A percentile compares a stretch with the other conserved stretches of the same genome.
Conservation (phyloP, 64 coral and sea anemone species). For the Actinia tenebrosa region DNA sequence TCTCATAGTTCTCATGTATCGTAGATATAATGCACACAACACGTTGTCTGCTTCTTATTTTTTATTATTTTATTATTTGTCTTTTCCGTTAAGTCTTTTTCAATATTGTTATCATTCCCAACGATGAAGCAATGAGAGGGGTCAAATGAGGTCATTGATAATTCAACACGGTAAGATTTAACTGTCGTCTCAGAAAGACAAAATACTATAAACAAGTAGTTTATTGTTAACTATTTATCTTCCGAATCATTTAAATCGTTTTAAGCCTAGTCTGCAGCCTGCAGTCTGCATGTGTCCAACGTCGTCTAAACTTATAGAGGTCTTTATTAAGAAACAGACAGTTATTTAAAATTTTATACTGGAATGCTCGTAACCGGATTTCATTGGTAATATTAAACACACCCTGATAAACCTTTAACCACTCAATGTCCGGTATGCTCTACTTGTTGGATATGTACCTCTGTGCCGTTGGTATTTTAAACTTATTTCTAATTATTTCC, state of each 20-base stretch:
- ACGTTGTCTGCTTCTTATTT: neutral
- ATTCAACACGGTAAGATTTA: neutral
- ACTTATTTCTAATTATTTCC: neutral
- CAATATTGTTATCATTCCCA: neutral
- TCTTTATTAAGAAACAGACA: neutral
- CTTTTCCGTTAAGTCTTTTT: neutral
- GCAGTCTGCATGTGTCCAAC: too few relatives aligned
- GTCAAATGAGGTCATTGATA: neutral
- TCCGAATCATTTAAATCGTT: too few relatives aligned
- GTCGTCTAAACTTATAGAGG: neutral
- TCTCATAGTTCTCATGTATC: neutral
- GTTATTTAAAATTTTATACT: slow-evolving; percentile 10
- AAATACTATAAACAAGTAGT: too few relatives aligned
- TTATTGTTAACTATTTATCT: too few relatives aligned
- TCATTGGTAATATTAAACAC: neutral
- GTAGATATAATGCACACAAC: neutral
- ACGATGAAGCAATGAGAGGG: neutral
- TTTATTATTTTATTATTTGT: neutral
- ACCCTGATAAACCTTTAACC: neutral
- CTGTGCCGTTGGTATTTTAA: neutral
- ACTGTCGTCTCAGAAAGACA: neutral
- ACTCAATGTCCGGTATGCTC: neutral
- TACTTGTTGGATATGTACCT: neutral
- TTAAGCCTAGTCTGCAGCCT: too few relatives aligned
- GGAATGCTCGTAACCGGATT: neutral